Conservation (phyloP, 2,797 vertebrate genomes). For the Miichthys miiuy region DNA sequence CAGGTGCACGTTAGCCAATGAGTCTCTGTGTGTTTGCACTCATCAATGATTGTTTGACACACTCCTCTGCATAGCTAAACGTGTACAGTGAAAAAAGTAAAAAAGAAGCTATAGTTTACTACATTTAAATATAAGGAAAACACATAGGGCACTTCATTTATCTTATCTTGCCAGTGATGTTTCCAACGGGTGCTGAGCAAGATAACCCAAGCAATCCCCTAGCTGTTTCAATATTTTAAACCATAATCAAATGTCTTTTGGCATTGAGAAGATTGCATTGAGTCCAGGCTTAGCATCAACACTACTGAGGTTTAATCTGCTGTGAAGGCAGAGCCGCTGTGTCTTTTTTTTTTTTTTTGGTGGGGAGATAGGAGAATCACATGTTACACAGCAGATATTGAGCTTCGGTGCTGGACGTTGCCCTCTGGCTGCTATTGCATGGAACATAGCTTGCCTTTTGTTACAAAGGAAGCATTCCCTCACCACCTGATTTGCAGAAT, state of each 20-base stretch:
- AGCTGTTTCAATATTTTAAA: constrained; percentile 70
- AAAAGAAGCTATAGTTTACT: constrained; percentile 32
- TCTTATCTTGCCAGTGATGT: constrained; percentile 63
- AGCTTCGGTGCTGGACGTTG: constrained; percentile 47
- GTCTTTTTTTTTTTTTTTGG: constrained; percentile 28
- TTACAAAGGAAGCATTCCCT: constrained; percentile 44
- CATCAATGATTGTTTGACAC: constrained; percentile 31
- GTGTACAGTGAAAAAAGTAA: neutral
- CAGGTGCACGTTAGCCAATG: constrained; percentile 57
- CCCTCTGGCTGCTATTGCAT: constrained; percentile 51
- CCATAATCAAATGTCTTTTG: constrained; percentile 65
- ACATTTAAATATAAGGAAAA: constrained; percentile 60
- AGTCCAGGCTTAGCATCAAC: constrained; percentile 59
- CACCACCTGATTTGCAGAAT: constrained; percentile 42
- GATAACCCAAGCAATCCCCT: constrained; percentile 65
- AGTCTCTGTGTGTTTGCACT: constrained; percentile 30
- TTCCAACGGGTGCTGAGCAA: constrained; percentile 47
- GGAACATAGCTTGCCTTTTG: constrained; percentile 44
- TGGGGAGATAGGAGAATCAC: constrained; percentile 48
- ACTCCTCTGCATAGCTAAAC: neutral
- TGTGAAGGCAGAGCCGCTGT: constrained; percentile 48
- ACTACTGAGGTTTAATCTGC: constrained; percentile 68
- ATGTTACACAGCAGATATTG: constrained; percentile 53
- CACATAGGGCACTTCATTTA: constrained; percentile 58
- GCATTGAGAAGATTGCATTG: constrained; percentile 65